Evolutionary conservation across 2,888 invertebrate species (phyloP).

Genomic region (Mesorhabditis spiculigera): DNA sequence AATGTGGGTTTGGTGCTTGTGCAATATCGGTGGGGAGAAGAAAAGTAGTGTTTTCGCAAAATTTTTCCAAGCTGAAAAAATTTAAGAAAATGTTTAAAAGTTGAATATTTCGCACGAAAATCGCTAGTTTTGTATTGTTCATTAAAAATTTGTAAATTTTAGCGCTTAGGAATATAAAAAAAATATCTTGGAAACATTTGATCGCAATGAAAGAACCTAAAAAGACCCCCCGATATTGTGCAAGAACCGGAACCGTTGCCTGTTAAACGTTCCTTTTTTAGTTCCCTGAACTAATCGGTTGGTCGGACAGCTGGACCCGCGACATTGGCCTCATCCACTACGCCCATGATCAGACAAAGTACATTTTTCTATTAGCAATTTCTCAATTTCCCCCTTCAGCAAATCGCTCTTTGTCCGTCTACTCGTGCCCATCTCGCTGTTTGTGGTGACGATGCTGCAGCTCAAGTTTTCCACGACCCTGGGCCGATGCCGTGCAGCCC

Average conservation of each 20-base stretch:
- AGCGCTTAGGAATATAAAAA: too few species aligned
- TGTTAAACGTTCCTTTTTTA: not conserved
- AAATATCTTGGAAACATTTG: too few species aligned
- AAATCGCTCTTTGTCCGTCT: conserved; percentile 80
- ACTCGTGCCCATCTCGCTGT: conserved; percentile 88
- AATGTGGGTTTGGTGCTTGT: not conserved
- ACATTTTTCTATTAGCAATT: not conserved
- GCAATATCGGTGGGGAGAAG: too few species aligned
- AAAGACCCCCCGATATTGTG: too few species aligned
- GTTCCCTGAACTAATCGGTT: conserved; percentile 36
- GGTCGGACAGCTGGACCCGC: conserved; percentile 68
- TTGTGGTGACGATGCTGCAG: conserved; percentile 85
- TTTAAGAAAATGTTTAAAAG: not conserved
- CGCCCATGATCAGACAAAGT: conserved; percentile 52
- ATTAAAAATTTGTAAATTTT: too few species aligned
- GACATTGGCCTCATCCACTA: conserved; percentile 89
- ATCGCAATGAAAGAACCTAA: too few species aligned
- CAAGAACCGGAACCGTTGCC: too few species aligned
- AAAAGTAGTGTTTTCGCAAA: not conserved
- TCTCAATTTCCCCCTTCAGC: conserved; percentile 17
- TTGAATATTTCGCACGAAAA: too few species aligned
- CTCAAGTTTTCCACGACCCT: conserved; percentile 93
- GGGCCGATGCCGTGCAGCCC: conserved; percentile 60
- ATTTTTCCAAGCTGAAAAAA: not conserved
- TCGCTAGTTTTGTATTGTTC: too few species aligned